Base-by-base conservation (phyloP, 1,140 invertebrate species). In the Sminthurides bifidus region DNA sequence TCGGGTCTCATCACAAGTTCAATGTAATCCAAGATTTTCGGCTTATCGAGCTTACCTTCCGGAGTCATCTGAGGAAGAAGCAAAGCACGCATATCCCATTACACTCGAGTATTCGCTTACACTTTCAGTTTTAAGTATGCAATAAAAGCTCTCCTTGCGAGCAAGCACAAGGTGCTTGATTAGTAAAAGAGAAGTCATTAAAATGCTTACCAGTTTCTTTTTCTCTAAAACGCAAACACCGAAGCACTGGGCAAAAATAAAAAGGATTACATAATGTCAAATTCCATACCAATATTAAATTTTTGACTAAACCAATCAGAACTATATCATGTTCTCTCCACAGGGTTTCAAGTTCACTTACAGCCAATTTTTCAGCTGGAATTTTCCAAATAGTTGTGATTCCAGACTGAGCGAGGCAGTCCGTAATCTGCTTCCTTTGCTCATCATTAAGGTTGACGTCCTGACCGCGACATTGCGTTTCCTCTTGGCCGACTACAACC, bases 351-450 rank as follows among this genome's bases (percentile, higher is more conserved):
- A 41, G 21, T 23, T 40, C 4, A 19, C 24, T 54, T 54, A 61
- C 60, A 3, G 61, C 50, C 26, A 63, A 46, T 44, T 63, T 63
- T 15, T 56, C 57, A 26, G 54, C 50, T 30, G 61, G 61, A 27
- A 63, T 63, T 57, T 63, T 63, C 61, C 61, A 63, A 21, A 63
- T 44, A 6, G 49, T 43, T n/a, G 52, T 58, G 17, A 63, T 59
- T 43, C 57, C 57, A 24, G 30, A 19, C 26, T 0, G 8, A 6
- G 59, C 41, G 40, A 63, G 46, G 30, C 61, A 63, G 27, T 59
- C 61, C 14, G 57, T 50, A 26, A 63, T 59, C 29, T 59, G 53
- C 0, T 40, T 41, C 40, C 46, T 56, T 52, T 63, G 61, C 12
- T 59, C 30, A 10, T 56, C 57, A 19, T 29, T 51, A 12, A 63